Evolutionary conservation across 2,113 vertebrate genomes (phyloP).

Genomic region (Chionis minor): DNA sequence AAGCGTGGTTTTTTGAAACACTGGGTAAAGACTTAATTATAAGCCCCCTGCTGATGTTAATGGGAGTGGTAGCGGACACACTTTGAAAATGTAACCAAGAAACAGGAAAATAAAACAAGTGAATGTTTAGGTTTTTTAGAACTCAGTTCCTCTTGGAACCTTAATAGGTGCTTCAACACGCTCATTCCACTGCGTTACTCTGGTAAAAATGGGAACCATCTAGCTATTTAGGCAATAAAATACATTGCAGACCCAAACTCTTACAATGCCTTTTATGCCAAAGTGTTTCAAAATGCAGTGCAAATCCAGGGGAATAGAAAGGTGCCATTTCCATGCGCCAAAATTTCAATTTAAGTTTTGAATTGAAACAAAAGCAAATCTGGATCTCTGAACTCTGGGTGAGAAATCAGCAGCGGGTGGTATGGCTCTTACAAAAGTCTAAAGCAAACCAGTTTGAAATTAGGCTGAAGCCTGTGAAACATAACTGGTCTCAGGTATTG

Average conservation of each 20-base stretch:
- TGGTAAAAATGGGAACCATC: neutral
- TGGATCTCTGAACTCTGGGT: conserved; percentile 2
- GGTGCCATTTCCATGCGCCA: neutral
- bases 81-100: conserved; percentile 56
- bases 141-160: neutral
- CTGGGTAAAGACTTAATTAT: neutral
- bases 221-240: conserved; percentile 17
- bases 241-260: neutral
- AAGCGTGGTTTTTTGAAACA: neutral
- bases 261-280: neutral
- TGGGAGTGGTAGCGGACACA: neutral
- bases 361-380: neutral
- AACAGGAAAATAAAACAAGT: conserved; percentile 56
- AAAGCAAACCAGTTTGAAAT: neutral
- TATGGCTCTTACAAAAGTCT: neutral
- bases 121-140: conserved; percentile 39
- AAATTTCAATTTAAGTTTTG: neutral
- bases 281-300: neutral
- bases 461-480: neutral
- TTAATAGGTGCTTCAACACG: neutral
- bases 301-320: conserved; percentile 10
- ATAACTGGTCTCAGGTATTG: neutral
- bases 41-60: conserved; percentile 33
- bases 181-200: neutral
- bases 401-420: neutral